These are phyloP conservation scores for Molossus molossus DNA, from an alignment of 2,797 vertebrate species.

Conservation along the genomic window DNA sequence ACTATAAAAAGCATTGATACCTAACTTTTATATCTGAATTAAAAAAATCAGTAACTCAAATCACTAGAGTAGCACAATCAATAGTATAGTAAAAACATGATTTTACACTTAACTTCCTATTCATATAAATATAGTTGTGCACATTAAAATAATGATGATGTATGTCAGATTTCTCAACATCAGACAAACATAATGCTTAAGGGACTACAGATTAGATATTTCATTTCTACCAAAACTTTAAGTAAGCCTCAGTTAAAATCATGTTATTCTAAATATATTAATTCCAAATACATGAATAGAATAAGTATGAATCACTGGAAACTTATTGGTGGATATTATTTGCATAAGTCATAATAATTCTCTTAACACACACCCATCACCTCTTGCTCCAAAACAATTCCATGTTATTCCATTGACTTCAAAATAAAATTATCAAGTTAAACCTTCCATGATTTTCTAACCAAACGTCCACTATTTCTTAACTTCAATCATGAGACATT, in stretches of 20 bases:
- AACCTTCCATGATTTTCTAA: conserved; percentile 19
- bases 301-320: conserved; percentile 3
- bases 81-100: conserved; percentile 52
- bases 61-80: conserved; percentile 70
- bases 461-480: background rate
- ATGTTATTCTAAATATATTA: conserved; percentile 56
- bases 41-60: conserved; percentile 60
- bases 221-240: conserved; percentile 63
- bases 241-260: conserved; percentile 58
- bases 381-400: conserved; percentile 40
- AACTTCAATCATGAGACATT: background rate
- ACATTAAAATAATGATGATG: conserved; percentile 45
- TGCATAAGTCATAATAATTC: conserved; percentile 12
- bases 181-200: conserved; percentile 61
- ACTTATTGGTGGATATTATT: conserved; percentile 45
- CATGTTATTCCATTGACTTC: background rate
- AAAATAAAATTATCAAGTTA: conserved; percentile 59
- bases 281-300: conserved; percentile 49
- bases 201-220: conserved; percentile 22
- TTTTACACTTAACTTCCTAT: conserved; percentile 69
- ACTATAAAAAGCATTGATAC: background rate
- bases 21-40: conserved; percentile 65
- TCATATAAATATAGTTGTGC: conserved; percentile 50
- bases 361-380: conserved; percentile 25
- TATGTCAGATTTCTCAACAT: conserved; percentile 60